These are phyloP conservation scores for Acrocera orbiculus DNA, from an alignment of 2,888 invertebrate species.

Conservation along the genomic window DNA sequence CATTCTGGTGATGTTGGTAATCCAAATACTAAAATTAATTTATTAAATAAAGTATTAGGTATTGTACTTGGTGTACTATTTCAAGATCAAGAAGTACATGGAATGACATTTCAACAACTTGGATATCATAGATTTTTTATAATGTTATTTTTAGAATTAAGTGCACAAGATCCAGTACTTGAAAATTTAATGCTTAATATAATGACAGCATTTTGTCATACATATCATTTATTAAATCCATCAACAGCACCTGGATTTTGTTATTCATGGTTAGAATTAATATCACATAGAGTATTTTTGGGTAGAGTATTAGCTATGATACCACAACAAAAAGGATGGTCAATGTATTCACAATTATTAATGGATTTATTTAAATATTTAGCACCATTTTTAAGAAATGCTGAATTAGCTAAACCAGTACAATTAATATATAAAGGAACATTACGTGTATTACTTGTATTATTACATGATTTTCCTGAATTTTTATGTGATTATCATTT, in stretches of 20 bases:
- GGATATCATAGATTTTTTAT: slow-evolving; percentile 95
- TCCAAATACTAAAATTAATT: slow-evolving; percentile 80
- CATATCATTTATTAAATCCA: slow-evolving; percentile 82
- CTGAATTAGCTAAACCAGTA: slow-evolving; percentile 87
- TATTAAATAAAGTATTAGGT: slow-evolving; percentile 85
- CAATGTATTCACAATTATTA: slow-evolving; percentile 89
- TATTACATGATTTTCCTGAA: slow-evolving; percentile 98
- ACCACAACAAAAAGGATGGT: slow-evolving; percentile 92
- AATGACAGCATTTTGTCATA: slow-evolving; percentile 90
- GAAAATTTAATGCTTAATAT: slow-evolving; percentile 79
- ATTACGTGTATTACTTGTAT: slow-evolving; percentile 77
- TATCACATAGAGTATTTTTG: slow-evolving; percentile 91
- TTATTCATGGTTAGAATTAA: slow-evolving; percentile 95
- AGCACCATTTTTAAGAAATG: slow-evolving; percentile 91
- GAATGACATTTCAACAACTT: slow-evolving; percentile 75
- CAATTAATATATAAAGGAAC: slow-evolving; percentile 92
- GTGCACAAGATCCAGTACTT: slow-evolving; percentile 78
- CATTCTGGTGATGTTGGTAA: slow-evolving; percentile 81
- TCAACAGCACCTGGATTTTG: slow-evolving; percentile 90
- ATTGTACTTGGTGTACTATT: slow-evolving; percentile 90
- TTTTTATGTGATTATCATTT: slow-evolving; percentile 98
- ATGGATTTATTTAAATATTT: slow-evolving; percentile 93
- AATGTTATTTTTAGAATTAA: slow-evolving; percentile 91
- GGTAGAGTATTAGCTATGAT: slow-evolving; percentile 81
- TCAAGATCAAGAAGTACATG: slow-evolving; percentile 88